Conservation (phyloP, 2,888 invertebrate genomes). For the Cantharis lateralis region DNA sequence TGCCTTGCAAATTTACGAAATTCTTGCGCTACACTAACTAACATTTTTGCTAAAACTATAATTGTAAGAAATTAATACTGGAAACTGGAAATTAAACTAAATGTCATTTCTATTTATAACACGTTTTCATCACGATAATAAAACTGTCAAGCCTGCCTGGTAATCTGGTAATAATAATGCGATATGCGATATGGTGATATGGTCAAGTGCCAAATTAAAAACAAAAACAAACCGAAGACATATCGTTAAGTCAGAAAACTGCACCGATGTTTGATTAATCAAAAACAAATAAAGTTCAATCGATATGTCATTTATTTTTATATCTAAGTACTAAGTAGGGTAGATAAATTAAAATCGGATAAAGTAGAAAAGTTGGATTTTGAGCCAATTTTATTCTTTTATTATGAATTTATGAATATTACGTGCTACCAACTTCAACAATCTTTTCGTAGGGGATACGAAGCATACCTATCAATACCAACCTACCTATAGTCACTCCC, state of each 20-base stretch:
- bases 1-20: constrained; percentile 51
- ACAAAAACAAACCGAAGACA: background rate
- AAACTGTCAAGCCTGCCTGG: background rate
- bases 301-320: background rate
- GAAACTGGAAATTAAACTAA: background rate
- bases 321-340: background rate
- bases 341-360: too few species aligned
- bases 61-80: constrained; percentile 10
- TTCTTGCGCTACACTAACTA: constrained; percentile 41
- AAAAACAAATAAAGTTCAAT: background rate
- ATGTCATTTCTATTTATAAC: constrained; percentile 19
- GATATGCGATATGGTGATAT: background rate
- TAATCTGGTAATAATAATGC: too few species aligned
- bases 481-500: background rate
- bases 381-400: background rate
- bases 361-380: background rate
- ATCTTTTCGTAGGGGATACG: background rate
- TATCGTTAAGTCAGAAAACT: background rate
- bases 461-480: background rate
- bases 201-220: background rate
- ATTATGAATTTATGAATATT: too few species aligned
- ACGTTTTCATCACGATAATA: background rate
- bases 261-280: background rate
- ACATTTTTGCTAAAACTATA: constrained; percentile 24
- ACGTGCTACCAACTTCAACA: background rate